Conservation (phyloP, 2,113 vertebrate genomes). For the Phrynosoma blainvillii region DNA sequence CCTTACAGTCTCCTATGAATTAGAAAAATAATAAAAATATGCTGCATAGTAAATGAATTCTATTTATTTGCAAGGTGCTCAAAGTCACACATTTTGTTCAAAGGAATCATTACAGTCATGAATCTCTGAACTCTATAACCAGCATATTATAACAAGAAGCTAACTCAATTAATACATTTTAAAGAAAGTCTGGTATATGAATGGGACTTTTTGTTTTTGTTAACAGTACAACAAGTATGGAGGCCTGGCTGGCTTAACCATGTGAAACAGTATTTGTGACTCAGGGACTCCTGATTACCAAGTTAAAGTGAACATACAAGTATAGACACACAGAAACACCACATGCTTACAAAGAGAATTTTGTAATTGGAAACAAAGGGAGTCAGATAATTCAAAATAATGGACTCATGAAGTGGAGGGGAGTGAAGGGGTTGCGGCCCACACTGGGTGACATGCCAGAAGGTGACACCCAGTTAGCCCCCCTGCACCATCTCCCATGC, state of each 20-base stretch:
- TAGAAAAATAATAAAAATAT: not conserved
- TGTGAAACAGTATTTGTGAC: not conserved
- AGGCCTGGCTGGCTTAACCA: too few species aligned
- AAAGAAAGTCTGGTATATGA: not conserved
- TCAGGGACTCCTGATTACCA: not conserved
- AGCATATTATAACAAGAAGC: not conserved
- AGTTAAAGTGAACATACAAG: not conserved
- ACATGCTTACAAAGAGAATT: not conserved
- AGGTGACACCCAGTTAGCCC: too few species aligned
- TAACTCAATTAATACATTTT: not conserved
- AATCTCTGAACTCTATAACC: not conserved
- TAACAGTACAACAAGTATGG: too few species aligned
- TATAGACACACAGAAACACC: not conserved
- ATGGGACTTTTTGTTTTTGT: too few species aligned
- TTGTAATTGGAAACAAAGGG: not conserved
- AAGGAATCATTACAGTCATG: not conserved
- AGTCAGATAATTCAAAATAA: not conserved
- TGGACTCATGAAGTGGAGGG: not conserved
- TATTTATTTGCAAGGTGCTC: not conserved
- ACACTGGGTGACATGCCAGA: too few species aligned
- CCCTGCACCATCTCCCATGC: too few species aligned
- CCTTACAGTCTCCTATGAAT: conserved; percentile 32
- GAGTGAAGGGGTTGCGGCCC: too few species aligned
- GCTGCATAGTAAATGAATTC: conserved; percentile 15
- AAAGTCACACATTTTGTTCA: not conserved